These are phyloP conservation scores for Pollenia labialis DNA, from an alignment of 2,888 invertebrate genomes.

Conservation along the genomic window DNA sequence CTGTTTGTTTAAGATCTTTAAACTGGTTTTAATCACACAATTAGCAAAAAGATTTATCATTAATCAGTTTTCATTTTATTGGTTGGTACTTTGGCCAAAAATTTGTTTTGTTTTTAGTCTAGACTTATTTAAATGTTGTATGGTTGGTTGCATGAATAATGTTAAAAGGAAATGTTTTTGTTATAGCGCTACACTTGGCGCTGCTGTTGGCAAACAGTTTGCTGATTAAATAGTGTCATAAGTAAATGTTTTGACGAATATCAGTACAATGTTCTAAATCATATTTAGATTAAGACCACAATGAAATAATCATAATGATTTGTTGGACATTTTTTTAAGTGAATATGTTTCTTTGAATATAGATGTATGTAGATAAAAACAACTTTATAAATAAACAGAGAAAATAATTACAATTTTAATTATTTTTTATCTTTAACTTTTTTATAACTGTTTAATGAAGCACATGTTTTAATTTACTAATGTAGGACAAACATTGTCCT, in stretches of 20 bases:
- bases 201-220: constrained; percentile 27
- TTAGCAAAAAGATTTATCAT: constrained; percentile 66
- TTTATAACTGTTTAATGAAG: too few species aligned
- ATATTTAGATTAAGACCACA: constrained; percentile 28
- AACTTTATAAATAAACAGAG: too few species aligned
- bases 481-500: too few species aligned
- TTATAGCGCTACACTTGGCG: constrained; percentile 51
- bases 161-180: background rate
- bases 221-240: constrained; percentile 12
- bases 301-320: constrained; percentile 4
- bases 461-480: too few species aligned
- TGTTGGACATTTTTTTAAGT: background rate
- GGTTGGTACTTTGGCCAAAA: constrained; percentile 1
- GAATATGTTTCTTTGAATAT: background rate
- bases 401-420: too few species aligned
- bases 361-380: too few species aligned
- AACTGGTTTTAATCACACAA: constrained; percentile 66
- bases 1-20: constrained; percentile 40
- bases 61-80: constrained; percentile 47
- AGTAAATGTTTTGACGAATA: constrained; percentile 58
- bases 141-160: constrained; percentile 11
- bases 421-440: too few species aligned
- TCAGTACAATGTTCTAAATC: constrained; percentile 43
- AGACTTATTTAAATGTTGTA: constrained; percentile 15
- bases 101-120: constrained; percentile 9